Evolutionary conservation across 2,888 invertebrate species (phyloP), one percentile per base, ranked within the genome.

Genomic region (Vanessa cardui): DNA sequence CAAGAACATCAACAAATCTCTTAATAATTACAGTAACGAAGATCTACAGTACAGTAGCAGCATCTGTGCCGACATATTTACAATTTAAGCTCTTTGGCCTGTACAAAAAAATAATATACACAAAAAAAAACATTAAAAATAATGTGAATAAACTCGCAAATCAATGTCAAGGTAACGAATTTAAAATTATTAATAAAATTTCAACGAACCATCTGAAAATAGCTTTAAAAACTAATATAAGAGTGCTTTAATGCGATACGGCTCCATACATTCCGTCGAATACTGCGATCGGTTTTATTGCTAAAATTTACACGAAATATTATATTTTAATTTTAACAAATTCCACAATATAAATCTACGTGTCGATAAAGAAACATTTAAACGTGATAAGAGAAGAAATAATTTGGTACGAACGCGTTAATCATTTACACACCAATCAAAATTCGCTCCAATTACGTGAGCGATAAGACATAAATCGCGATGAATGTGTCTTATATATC

Each of bases 1-100:
- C 80, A 85, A 90, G 92, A 93, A 92, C 92, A 92, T 92, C 92
- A 93, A 93, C 93, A 93, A 91, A 91, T 92, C 79, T 87, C 90
- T 90, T 92, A 90, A 85, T 84, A 90, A 92, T 88, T 90, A 92
- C 89, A 86, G 86, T 86, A 92, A 92, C 92, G 91, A 89, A 92
- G 88, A 77, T 85, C 85, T 88, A 85, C 81, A 79, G 77, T 77
- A 79, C 89, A 87, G 85, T 82, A 80, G 78, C 79, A 76, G 76
- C 77, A 86, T 88, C 89, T 86, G 89, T 85, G 50, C 21, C 50
- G 77, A 81, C 79, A 78, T 90, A 91, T 92, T 87, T 92, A 92
- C 90, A 91, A 70, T 74, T 77, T 86, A 89, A 92, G 92, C 92
- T 92, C 92, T 92, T 92, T 92, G 92, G 92, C 90, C 90, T 86